Percentiles rank a stretch among this genome's conserved stretches.
Evolutionary conservation across 2,797 vertebrate species (phyloP).

Genomic region (Lindbergichthys nudifrons): DNA sequence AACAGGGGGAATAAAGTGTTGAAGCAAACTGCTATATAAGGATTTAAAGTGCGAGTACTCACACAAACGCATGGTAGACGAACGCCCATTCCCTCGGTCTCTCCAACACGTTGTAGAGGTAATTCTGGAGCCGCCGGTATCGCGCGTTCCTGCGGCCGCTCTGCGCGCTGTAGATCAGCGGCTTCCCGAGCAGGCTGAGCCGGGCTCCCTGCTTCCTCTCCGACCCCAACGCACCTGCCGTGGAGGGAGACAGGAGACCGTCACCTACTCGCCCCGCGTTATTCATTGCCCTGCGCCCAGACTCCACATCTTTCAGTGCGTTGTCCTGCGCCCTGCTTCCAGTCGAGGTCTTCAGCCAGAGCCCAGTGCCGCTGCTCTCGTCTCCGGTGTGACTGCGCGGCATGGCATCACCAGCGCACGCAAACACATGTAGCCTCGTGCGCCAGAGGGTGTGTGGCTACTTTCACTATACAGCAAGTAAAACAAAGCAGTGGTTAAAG

Average conservation of each 20-base stretch:
- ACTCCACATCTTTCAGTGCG: conserved; percentile 94
- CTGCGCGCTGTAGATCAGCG: conserved; percentile 93
- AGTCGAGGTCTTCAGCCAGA: conserved; percentile 89
- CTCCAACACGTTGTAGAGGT: conserved; percentile 95
- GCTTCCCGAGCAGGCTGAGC: conserved; percentile 96
- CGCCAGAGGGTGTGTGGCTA: conserved; percentile 24
- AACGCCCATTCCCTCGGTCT: conserved; percentile 94
- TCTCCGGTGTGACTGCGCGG: conserved; percentile 93
- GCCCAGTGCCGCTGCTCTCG: conserved; percentile 87
- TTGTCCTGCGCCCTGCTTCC: conserved; percentile 82
- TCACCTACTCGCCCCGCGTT: conserved; percentile 81
- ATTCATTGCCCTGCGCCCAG: conserved; percentile 88
- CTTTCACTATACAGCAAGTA: conserved; percentile 17
- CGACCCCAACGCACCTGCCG: conserved; percentile 79
- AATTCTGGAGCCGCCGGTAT: conserved; percentile 95
- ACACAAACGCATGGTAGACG: conserved; percentile 96
- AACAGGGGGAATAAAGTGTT: background rate
- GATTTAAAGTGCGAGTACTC: conserved; percentile 76
- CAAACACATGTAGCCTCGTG: conserved; percentile 74
- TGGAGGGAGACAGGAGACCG: conserved; percentile 77
- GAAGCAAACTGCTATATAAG: no score
- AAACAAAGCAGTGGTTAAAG: background rate
- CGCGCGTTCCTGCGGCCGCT: conserved; percentile 95
- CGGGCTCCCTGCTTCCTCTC: conserved; percentile 94
- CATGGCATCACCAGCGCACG: conserved; percentile 91